These are phyloP conservation scores for Echeneis naucrates DNA, from an alignment of 2,797 vertebrate species.

Conservation along the genomic window DNA sequence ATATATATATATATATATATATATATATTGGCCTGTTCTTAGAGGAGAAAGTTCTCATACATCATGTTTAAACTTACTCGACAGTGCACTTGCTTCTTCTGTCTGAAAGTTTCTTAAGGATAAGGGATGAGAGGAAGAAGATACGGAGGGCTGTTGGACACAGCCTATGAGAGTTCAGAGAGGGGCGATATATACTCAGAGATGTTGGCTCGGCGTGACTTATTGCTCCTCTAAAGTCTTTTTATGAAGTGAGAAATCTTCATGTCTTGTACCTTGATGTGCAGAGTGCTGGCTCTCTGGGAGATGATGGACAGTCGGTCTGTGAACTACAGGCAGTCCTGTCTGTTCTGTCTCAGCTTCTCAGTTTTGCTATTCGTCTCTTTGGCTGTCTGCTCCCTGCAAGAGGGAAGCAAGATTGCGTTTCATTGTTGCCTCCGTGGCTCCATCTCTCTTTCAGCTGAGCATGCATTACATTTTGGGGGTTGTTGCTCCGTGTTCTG, in stretches of 20 bases:
- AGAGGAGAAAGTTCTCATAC: constrained; percentile 4
- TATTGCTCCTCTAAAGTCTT: constrained; percentile 50
- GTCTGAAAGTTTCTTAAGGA: constrained; percentile 22
- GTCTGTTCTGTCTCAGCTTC: constrained; percentile 51
- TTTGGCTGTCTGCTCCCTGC: constrained; percentile 37
- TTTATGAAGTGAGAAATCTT: constrained; percentile 52
- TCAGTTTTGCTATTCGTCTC: constrained; percentile 45
- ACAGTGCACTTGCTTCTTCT: neutral
- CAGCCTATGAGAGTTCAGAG: constrained; percentile 28
- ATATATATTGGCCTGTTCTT: neutral
- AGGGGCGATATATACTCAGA: constrained; percentile 31
- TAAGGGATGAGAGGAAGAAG: constrained; percentile 12
- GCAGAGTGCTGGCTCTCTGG: constrained; percentile 40
- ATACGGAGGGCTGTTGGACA: neutral
- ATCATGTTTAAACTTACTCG: constrained; percentile 21
- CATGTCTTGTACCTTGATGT: constrained; percentile 60
- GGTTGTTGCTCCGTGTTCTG: neutral
- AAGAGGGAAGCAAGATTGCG: constrained; percentile 40
- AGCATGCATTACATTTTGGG: constrained; percentile 5
- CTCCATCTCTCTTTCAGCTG: constrained; percentile 31
- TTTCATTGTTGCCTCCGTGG: constrained; percentile 33
- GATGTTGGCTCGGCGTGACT: constrained; percentile 41
- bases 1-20: too few relatives aligned
- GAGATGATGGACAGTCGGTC: constrained; percentile 65
- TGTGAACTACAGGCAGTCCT: constrained; percentile 56